Conservation (phyloP, 92 coral and sea anemone genomes). For the Parazoanthus swiftii region DNA sequence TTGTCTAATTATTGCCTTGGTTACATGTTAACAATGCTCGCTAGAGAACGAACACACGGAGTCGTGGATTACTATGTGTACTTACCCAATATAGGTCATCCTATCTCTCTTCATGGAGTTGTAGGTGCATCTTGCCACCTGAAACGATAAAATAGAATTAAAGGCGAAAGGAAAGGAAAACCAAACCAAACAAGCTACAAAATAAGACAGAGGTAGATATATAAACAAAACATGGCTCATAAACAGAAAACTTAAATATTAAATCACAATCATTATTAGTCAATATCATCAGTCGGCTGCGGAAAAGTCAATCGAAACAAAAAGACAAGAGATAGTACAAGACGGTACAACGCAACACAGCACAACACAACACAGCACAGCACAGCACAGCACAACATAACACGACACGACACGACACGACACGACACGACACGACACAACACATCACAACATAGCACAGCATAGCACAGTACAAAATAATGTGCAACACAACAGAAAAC, state of each 20-base stretch:
- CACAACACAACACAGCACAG: neutral
- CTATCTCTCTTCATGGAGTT: constrained; percentile 69
- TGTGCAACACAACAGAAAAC: no score
- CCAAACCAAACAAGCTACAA: neutral
- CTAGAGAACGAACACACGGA: neutral
- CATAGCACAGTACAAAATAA: neutral
- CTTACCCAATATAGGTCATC: constrained; percentile 83
- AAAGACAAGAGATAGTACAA: neutral
- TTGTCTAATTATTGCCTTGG: no score
- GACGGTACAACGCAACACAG: neutral
- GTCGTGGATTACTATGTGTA: no score
- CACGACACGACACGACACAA: neutral
- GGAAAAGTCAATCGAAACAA: neutral
- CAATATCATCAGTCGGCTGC: no score
- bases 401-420: neutral
- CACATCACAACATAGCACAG: neutral
- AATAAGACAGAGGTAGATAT: neutral
- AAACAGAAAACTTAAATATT: neutral
- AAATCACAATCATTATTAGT: no score
- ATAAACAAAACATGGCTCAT: no score
- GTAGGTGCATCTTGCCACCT: constrained; percentile 95
- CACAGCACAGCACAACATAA: neutral
- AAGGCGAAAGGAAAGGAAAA: no score
- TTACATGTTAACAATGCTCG: neutral
- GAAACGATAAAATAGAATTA: neutral